phyloP scores from a whole-genome alignment of 92 coral and sea anemone species.

The Zoanthus sansibaricus region DNA sequence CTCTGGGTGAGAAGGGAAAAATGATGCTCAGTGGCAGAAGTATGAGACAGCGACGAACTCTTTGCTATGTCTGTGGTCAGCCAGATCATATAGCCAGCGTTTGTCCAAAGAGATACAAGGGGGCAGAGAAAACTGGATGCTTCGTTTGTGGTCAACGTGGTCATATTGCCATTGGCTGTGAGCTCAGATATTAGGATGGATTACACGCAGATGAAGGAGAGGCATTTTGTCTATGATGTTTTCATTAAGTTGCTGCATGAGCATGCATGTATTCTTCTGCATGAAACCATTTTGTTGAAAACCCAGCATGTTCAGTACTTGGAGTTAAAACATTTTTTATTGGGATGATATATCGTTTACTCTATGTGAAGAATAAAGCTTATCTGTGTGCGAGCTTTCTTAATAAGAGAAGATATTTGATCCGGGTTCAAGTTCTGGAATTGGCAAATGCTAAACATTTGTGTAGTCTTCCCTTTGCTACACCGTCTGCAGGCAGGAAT shows the following conservation, averaged over 20 bases:
- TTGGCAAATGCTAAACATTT: too few relatives aligned
- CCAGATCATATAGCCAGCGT: conserved; percentile 30
- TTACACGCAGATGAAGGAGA: neutral
- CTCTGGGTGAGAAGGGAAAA: conserved; percentile 12
- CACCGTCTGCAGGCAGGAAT: too few relatives aligned
- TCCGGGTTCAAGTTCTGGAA: too few relatives aligned
- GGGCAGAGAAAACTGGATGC: conserved; percentile 33
- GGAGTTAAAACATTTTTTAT: too few relatives aligned
- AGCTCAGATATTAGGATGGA: conserved; percentile 15
- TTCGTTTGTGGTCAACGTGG: conserved; percentile 40
- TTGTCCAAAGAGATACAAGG: conserved; percentile 29
- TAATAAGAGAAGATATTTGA: too few relatives aligned
- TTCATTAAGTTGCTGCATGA: neutral
- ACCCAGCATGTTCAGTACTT: too few relatives aligned
- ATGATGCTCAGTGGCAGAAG: conserved; percentile 4
- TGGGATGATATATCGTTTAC: too few relatives aligned
- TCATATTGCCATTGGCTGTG: conserved; percentile 33
- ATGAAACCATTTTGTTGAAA: too few relatives aligned
- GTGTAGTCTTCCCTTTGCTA: too few relatives aligned
- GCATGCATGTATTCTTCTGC: neutral
- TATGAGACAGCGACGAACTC: neutral
- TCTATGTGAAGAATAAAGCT: too few relatives aligned
- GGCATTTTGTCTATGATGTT: neutral
- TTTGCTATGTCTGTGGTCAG: conserved; percentile 40
- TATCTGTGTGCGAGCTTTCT: too few relatives aligned